Evolutionary conservation across 2,797 vertebrate genomes (phyloP), one percentile per base, ranked within the genome.

Genomic region (Tenualosa ilisha): DNA sequence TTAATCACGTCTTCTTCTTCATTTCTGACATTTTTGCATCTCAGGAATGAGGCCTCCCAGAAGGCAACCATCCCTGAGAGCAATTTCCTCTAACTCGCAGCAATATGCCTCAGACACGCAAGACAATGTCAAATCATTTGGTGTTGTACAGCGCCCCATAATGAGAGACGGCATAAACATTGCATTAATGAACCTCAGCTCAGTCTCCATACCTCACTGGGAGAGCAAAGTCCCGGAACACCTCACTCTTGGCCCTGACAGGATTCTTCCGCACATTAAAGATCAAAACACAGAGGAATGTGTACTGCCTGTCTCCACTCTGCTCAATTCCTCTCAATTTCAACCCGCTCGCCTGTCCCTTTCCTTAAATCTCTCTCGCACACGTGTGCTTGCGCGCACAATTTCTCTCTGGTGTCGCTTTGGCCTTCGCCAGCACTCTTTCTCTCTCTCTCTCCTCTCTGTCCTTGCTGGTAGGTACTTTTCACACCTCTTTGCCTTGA

Each of bases 141-240:
- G 22, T 84, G 37, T 82, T 9, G 81, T 79, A 56, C 86, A 87
- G 83, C 81, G 68, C 79, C 51, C 54, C n/a, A 49, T 82, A 86
- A 83, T 85, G 83, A 86, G 81, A 86, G 82, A 84, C 63, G 61
- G 83, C 82, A 86, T 46, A 87, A 72, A 83, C 63, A 83, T 83
- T 83, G 72, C n/a, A 81, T 82, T 86, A 88, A 88, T 82, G 84
- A 85, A 82, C 82, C 83, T 79, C 49, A 61, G 37, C 37, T 65
- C n/a, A 84, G 37, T 79, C 53, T 72, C 56, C 63, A 79, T 91
- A 89, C 90, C 89, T 91, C 87, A 63, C 49, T 53, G 9, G 81
- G 22, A 87, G 87, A 88, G 86, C 51, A 72, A 83, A 82, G 82
- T 59, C 56, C 43, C 8, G 46, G 75, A 82, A 85, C 82, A 50